Conservation (phyloP, 2,113 vertebrate species). For the Regulus satrapa region DNA sequence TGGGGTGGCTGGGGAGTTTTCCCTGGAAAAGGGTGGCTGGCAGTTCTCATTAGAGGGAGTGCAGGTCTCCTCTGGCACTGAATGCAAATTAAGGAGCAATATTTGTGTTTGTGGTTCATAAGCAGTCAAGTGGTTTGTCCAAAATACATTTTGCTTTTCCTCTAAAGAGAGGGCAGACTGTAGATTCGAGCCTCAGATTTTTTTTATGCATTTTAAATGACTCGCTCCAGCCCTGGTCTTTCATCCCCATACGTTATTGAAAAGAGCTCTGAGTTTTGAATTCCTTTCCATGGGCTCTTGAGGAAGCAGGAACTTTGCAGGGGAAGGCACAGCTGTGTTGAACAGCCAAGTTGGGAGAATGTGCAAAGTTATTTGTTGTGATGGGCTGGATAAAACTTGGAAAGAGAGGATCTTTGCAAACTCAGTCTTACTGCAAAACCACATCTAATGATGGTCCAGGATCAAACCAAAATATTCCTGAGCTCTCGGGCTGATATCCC, state of each 20-base stretch:
- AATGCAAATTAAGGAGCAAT: slow-evolving; percentile 65
- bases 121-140: slow-evolving; percentile 64
- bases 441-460: not conserved
- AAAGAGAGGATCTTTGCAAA: not conserved
- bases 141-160: slow-evolving; percentile 49
- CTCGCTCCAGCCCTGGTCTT: slow-evolving; percentile 17
- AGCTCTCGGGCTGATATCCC: not conserved
- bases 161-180: slow-evolving; percentile 35
- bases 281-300: not conserved
- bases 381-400: not conserved
- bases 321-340: not conserved
- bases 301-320: not conserved
- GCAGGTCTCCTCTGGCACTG: slow-evolving; percentile 36
- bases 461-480: not conserved
- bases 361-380: not conserved
- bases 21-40: slow-evolving; percentile 31
- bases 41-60: slow-evolving; percentile 51
- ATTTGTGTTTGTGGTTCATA: slow-evolving; percentile 63
- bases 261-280: slow-evolving; percentile 19
- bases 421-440: not conserved
- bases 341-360: not conserved
- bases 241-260: slow-evolving; percentile 9
- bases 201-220: slow-evolving; percentile 52
- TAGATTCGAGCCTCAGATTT: slow-evolving; percentile 11
- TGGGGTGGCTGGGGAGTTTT: slow-evolving; percentile 31